phyloP scores from a whole-genome alignment of 2,113 vertebrate species.

The Actinemys pallida region DNA sequence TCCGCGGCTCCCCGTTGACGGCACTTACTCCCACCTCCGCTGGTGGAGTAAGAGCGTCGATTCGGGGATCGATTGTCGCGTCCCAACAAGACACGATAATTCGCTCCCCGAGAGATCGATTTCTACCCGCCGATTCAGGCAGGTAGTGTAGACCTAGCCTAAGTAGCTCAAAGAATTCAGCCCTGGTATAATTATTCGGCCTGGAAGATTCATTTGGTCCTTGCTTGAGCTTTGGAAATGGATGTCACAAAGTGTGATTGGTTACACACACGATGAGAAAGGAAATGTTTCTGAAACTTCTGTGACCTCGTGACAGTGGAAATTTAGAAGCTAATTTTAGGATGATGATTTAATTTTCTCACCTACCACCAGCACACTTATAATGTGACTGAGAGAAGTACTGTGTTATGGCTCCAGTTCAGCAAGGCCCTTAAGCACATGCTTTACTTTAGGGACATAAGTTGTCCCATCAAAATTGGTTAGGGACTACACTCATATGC shows the following conservation, averaged over 20 bases:
- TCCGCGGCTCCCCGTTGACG: too few species aligned
- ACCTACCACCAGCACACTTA: background rate
- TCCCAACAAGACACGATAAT: too few species aligned
- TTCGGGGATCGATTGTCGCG: too few species aligned
- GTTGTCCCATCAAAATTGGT: background rate
- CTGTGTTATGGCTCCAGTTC: background rate
- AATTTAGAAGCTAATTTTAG: conserved; percentile 4
- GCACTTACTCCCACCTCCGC: too few species aligned
- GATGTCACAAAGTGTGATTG: background rate
- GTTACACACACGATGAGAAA: background rate
- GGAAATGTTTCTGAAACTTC: background rate
- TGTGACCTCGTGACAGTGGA: conserved; percentile 8
- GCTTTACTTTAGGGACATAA: background rate
- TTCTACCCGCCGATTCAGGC: too few species aligned
- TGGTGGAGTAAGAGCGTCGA: too few species aligned
- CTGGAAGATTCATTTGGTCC: background rate
- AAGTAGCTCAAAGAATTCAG: background rate
- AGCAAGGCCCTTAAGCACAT: background rate
- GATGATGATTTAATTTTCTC: background rate
- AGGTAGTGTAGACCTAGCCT: too few species aligned
- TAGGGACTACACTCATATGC: background rate
- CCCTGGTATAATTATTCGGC: conserved; percentile 26
- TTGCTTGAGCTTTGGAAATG: background rate
- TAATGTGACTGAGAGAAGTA: background rate
- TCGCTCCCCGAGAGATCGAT: too few species aligned